Conservation (phyloP, 2,113 vertebrate species). For the Chamaetylas fuelleborni region DNA sequence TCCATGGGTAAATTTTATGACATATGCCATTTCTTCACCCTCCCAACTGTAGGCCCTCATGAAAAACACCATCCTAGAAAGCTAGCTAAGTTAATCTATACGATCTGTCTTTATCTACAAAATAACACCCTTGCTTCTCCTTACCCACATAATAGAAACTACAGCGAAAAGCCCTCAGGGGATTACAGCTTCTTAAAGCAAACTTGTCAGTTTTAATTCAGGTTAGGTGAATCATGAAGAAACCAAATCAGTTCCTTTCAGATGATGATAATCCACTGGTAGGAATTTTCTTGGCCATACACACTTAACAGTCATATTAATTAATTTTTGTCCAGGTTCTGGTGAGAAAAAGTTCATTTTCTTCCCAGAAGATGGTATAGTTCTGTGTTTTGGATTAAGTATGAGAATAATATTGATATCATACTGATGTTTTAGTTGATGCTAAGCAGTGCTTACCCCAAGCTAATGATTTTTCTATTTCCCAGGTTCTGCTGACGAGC, state of each 20-base stretch:
- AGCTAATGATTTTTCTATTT: not conserved
- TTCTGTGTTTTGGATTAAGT: not conserved
- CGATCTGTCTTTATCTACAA: not conserved
- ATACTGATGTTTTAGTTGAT: not conserved
- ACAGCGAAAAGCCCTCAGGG: not conserved
- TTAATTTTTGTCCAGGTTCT: not conserved
- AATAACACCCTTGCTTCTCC: not conserved
- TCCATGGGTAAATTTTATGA: not conserved
- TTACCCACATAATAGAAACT: not conserved
- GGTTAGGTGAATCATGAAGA: not conserved
- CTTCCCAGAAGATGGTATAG: not conserved
- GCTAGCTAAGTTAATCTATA: not conserved
- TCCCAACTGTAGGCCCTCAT: not conserved
- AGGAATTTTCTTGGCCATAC: not conserved
- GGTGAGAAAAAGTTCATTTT: not conserved
- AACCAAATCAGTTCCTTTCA: conserved; percentile 21
- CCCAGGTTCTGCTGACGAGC: not conserved
- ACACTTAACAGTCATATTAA: not conserved
- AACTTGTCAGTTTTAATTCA: conserved; percentile 57
- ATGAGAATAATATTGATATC: not conserved
- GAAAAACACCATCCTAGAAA: not conserved
- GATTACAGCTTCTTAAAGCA: conserved; percentile 34
- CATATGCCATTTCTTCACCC: not conserved
- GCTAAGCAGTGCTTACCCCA: not conserved
- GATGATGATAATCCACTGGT: not conserved